Evolutionary conservation across 2,113 vertebrate genomes (phyloP), one percentile per base, ranked within the genome.

Genomic region (Odocoileus virginianus): DNA sequence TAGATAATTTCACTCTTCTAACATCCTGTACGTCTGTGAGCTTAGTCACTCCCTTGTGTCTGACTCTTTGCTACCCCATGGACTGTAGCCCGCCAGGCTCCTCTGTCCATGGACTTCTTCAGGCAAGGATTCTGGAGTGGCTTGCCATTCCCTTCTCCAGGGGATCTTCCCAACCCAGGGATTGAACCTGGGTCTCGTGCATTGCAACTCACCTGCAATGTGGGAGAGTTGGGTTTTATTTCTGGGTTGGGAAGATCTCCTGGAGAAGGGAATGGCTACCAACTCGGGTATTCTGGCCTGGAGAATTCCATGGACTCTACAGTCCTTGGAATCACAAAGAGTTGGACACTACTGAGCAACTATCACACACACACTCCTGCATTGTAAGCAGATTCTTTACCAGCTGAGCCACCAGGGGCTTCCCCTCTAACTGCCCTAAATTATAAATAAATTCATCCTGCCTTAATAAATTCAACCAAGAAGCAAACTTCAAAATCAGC

Each of bases 401-500:
- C 23, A 40, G 21, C 19, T 25, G 67, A 25, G 19, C 67, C 67
- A 74, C 36, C 67, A 74, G 10, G 36, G 67, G n/a, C 19, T 74
- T 40, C 67, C n/a, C 67, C 67, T 71, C n/a, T 74, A 40, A 94
- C 52, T 83, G 50, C 11, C n/a, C 55, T 83, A 52, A 74, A 50
- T 50, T 50, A 50, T 50, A 50, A 50, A 50, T 50, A 50, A 50
- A 50, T 50, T 13, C 12, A 50, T 50, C 47, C 47, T 50, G 47
- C 47, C 11, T 76, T 61, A 36, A 83, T 17, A 71, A 87, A 89
- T 82, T 33, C 17, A 94, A 83, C 11, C 12, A 88, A 40, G 25
- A 85, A 58, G 64, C 11, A 94, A 89, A 47, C 25, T 94, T 87
- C 33, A 97, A 93, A 97, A 82, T 82, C 71, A 87, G 27, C 7